A percentile compares a stretch with the other conserved stretches of the same genome.
These are phyloP conservation scores for Anodontia alba DNA, from an alignment of 2,888 invertebrate species.

Conservation along the genomic window DNA sequence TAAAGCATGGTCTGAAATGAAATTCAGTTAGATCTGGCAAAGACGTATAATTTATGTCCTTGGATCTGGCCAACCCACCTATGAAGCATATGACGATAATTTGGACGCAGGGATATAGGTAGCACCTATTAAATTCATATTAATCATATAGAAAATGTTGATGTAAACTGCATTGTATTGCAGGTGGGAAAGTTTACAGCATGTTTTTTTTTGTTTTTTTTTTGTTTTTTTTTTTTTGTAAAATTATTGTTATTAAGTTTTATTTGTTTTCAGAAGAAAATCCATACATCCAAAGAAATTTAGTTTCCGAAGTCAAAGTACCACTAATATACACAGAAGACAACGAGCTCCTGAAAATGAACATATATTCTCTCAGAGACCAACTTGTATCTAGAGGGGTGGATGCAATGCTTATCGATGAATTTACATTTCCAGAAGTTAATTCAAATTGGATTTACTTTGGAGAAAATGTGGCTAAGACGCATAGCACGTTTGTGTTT, in stretches of 20 bases:
- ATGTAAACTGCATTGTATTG: background rate
- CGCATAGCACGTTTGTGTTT: background rate
- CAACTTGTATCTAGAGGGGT: background rate
- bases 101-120: too few relatives aligned
- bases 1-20: too few relatives aligned
- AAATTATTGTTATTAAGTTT: background rate
- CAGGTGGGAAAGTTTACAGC: background rate
- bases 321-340: background rate
- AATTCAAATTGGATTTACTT: background rate
- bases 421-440: background rate
- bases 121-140: too few relatives aligned
- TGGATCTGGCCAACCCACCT: too few relatives aligned
- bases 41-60: too few relatives aligned
- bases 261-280: background rate
- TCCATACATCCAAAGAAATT: background rate
- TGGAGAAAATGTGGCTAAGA: background rate
- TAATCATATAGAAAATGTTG: too few relatives aligned
- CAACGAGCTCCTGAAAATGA: background rate
- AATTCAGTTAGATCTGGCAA: too few relatives aligned
- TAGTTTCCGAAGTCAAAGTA: background rate
- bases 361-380: background rate
- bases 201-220: too few relatives aligned
- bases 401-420: background rate
- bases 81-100: too few relatives aligned
- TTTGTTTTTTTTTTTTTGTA: background rate